Evolutionary conservation across 2,113 vertebrate species (phyloP).

Genomic region (Semnornis frantzii): DNA sequence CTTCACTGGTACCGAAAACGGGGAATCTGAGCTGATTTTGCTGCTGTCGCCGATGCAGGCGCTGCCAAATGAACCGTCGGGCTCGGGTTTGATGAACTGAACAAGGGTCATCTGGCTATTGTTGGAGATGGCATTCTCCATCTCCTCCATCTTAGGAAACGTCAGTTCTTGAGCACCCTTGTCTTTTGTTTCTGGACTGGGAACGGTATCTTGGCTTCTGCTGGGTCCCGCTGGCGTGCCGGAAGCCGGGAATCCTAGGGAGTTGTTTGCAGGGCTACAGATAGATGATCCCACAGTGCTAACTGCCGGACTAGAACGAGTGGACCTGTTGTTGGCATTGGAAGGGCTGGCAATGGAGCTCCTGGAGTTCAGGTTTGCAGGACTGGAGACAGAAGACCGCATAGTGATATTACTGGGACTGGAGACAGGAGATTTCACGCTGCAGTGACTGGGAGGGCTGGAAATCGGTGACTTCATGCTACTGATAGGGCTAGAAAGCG

Average conservation of each 20-base stretch:
- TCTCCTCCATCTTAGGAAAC: slow-evolving; percentile 93
- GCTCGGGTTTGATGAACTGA: slow-evolving; percentile 96
- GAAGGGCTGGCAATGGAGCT: slow-evolving; percentile 92
- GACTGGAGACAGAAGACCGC: slow-evolving; percentile 89
- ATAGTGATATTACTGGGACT: slow-evolving; percentile 84
- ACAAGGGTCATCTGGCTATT: slow-evolving; percentile 87
- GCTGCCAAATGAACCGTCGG: slow-evolving; percentile 87
- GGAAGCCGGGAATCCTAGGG: slow-evolving; percentile 69
- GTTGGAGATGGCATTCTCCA: slow-evolving; percentile 86
- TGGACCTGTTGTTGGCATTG: slow-evolving; percentile 82
- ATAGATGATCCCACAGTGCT: slow-evolving; percentile 80
- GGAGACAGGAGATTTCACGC: slow-evolving; percentile 90
- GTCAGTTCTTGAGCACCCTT: slow-evolving; percentile 85
- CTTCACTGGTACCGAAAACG: slow-evolving; percentile 91
- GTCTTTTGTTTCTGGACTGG: slow-evolving; percentile 85
- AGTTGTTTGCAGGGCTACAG: slow-evolving; percentile 77
- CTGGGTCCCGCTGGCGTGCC: slow-evolving; percentile 77
- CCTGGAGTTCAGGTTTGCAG: slow-evolving; percentile 83
- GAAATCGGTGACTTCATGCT: slow-evolving; percentile 96
- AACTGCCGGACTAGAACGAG: slow-evolving; percentile 79
- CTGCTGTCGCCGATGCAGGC: slow-evolving; percentile 86
- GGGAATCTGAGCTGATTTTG: slow-evolving; percentile 80
- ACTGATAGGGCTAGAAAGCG: slow-evolving; percentile 91
- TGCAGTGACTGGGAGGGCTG: slow-evolving; percentile 93
- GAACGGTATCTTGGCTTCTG: slow-evolving; percentile 82